phyloP scores from a whole-genome alignment of 35 echinoderm and acorn worm genomes.

The Patiria miniata region DNA sequence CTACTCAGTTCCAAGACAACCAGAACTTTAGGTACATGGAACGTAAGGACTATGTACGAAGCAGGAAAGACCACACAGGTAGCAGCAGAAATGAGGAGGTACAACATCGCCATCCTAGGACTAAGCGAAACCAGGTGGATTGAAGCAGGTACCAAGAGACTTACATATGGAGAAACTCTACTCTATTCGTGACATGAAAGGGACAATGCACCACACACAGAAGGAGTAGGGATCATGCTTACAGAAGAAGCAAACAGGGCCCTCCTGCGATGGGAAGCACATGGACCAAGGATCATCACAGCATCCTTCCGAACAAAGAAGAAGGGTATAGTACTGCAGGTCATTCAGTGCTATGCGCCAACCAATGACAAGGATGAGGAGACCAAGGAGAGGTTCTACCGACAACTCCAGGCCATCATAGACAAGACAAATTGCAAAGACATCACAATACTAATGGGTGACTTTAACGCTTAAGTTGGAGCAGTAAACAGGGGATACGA shows the following conservation, averaged over 20 bases:
- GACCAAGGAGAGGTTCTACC: slow-evolving; percentile 24
- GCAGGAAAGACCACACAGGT: slow-evolving; percentile 19
- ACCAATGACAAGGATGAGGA: slow-evolving; percentile 43
- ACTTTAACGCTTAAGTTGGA: slow-evolving; percentile 32
- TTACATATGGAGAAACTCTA: not conserved
- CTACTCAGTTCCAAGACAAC: slow-evolving; percentile 24
- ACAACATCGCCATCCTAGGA: slow-evolving; percentile 15
- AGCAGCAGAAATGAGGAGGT: slow-evolving; percentile 31
- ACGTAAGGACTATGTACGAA: not conserved
- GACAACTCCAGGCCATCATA: slow-evolving; percentile 9
- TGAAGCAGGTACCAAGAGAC: not conserved
- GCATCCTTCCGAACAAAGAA: slow-evolving; percentile 16
- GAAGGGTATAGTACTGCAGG: slow-evolving; percentile 26
- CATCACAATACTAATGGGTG: slow-evolving; percentile 36
- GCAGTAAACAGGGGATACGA: slow-evolving; percentile 11
- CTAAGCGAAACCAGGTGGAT: slow-evolving; percentile 41
- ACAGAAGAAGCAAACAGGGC: not conserved
- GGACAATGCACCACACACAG: slow-evolving; percentile 18
- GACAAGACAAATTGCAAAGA: not conserved
- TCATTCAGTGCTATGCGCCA: slow-evolving; percentile 44
- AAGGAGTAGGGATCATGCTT: slow-evolving; percentile 29
- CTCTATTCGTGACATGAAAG: slow-evolving; percentile 35
- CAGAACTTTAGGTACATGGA: slow-evolving; percentile 23
- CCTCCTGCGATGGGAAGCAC: slow-evolving; percentile 34
- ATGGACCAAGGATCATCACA: slow-evolving; percentile 48